Conservation (phyloP, 2,797 vertebrate genomes). For the Myotis daubentonii region DNA sequence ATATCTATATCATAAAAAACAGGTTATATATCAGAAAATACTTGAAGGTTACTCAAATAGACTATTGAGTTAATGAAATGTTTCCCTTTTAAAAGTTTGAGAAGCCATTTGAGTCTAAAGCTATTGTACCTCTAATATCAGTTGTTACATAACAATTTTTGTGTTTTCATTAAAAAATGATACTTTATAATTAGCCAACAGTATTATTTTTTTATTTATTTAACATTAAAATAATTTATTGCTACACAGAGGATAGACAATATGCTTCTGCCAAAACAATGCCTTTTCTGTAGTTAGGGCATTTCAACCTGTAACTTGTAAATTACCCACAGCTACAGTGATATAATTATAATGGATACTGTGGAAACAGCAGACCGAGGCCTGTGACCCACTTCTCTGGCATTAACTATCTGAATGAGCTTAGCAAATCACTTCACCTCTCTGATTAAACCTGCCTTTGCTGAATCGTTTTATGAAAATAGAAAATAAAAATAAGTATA, state of each 20-base stretch:
- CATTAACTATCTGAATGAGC: neutral
- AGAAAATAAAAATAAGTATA: neutral
- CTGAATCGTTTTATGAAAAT: neutral
- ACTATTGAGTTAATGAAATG: conserved; percentile 25
- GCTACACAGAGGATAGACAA: neutral
- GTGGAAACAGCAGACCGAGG: neutral
- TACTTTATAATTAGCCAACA: neutral
- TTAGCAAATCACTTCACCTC: neutral
- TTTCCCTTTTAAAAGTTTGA: conserved; percentile 28
- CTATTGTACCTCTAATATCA: neutral
- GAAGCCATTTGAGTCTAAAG: neutral
- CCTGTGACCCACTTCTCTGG: neutral
- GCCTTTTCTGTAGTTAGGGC: neutral
- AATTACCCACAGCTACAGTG: neutral
- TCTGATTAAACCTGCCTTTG: conserved; percentile 25
- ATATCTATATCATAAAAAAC: conserved; percentile 45
- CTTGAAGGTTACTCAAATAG: conserved; percentile 18
- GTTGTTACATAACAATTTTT: neutral
- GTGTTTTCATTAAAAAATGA: neutral
- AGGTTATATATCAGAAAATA: conserved; percentile 35
- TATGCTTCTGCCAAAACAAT: neutral
- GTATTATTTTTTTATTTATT: conserved; percentile 31
- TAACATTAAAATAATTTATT: conserved; percentile 16
- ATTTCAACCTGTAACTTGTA: conserved; percentile 39
- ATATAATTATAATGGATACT: neutral